A percentile compares a stretch with the other conserved stretches of the same genome.
Evolutionary conservation across 1,140 invertebrate species (phyloP).

Genomic region (Arctopsyche grandis): DNA sequence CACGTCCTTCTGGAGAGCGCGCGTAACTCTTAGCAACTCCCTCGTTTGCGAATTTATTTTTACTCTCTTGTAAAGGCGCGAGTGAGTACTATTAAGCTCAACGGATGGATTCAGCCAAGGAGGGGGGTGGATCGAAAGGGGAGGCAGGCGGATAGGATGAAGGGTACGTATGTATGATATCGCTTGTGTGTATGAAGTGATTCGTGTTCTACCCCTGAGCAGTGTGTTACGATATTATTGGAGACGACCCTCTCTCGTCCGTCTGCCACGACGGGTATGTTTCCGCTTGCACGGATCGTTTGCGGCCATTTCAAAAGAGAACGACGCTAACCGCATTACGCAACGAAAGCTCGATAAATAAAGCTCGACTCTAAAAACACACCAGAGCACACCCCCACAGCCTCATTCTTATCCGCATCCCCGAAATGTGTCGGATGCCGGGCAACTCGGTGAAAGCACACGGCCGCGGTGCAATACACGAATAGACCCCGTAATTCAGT

Average conservation of each 20-base stretch:
- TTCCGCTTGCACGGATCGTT: not conserved
- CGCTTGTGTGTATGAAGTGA: no score
- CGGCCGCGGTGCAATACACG: no score
- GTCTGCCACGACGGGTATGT: not conserved
- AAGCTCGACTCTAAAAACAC: not conserved
- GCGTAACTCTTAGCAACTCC: constrained; percentile 5
- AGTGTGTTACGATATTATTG: no score
- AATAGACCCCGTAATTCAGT: no score
- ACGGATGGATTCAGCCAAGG: no score
- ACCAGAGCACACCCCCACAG: not conserved
- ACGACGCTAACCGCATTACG: not conserved
- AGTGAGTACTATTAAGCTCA: not conserved
- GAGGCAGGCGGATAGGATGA: no score
- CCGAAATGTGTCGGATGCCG: not conserved
- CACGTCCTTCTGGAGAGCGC: no score
- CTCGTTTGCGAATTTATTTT: constrained; percentile 16
- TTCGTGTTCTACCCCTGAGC: no score
- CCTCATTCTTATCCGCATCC: no score
- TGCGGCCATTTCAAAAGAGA: not conserved
- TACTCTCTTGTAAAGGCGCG: not conserved
- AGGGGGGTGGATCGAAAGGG: no score
- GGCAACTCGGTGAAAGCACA: not conserved
- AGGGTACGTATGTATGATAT: no score
- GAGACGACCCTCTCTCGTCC: no score
- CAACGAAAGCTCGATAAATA: not conserved